These are phyloP conservation scores for Oceanites oceanicus DNA, from an alignment of 2,113 vertebrate genomes.

Conservation along the genomic window DNA sequence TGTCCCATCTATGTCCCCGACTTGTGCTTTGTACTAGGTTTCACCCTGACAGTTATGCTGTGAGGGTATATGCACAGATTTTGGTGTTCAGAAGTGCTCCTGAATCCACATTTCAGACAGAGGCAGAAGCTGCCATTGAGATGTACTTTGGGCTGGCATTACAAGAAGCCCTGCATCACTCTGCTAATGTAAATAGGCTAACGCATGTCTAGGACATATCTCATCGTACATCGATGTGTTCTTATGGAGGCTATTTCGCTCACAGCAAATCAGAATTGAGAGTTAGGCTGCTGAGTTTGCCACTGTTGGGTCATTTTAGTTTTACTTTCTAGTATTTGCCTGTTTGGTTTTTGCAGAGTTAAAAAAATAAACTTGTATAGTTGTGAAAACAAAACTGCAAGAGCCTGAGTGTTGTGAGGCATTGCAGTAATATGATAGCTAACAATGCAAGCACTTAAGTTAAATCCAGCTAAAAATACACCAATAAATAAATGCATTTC, in stretches of 20 bases:
- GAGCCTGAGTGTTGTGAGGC: background rate
- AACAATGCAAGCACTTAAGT: background rate
- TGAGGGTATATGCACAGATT: background rate
- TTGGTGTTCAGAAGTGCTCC: background rate
- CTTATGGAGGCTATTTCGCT: background rate
- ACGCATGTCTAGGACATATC: rapidly evolving
- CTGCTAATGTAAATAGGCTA: background rate
- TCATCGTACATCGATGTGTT: background rate
- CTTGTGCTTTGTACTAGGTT: background rate
- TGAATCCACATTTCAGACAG: background rate
- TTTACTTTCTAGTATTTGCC: background rate
- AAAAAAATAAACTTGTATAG: background rate
- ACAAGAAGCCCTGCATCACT: background rate
- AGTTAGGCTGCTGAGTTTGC: background rate
- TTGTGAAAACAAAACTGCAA: background rate
- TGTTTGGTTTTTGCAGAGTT: background rate
- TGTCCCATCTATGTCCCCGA: background rate
- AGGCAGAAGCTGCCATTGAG: background rate
- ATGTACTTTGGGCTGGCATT: background rate
- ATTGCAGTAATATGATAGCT: background rate
- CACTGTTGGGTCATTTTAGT: background rate
- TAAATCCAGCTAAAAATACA: background rate
- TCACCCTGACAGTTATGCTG: background rate
- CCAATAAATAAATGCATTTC: background rate
- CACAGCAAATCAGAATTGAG: background rate